phyloP scores from a whole-genome alignment of 2,888 invertebrate species.

The Andrena camellia region DNA sequence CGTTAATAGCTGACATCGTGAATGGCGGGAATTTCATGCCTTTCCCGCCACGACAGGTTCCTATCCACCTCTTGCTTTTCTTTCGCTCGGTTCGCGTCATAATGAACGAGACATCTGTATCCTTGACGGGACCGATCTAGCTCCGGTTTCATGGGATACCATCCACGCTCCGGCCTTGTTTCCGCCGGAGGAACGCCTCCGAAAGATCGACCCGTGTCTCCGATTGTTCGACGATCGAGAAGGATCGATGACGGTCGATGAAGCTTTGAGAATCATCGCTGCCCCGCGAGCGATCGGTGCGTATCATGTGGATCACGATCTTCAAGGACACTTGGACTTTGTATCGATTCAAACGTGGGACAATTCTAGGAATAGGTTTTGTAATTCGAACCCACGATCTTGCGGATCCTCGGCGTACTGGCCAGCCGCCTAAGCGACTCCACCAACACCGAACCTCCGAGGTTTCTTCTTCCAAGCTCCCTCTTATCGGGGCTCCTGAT shows the following conservation, averaged over 20 bases:
- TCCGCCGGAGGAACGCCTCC: neutral
- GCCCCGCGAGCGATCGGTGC: too few relatives aligned
- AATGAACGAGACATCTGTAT: slow-evolving; percentile 76
- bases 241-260: neutral
- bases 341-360: neutral
- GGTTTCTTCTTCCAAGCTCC: too few relatives aligned
- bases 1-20: slow-evolving; percentile 75
- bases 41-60: slow-evolving; percentile 71
- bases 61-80: slow-evolving; percentile 71
- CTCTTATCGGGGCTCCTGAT: too few relatives aligned
- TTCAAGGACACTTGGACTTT: neutral
- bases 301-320: too few relatives aligned
- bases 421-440: too few relatives aligned
- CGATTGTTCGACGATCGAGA: neutral
- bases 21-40: slow-evolving; percentile 77
- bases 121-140: slow-evolving; percentile 58
- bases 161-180: slow-evolving; percentile 15
- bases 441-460: too few relatives aligned
- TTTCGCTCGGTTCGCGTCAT: slow-evolving; percentile 71
- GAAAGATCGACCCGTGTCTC: too few relatives aligned
- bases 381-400: too few relatives aligned
- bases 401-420: too few relatives aligned
- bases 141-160: slow-evolving; percentile 45
- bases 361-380: too few relatives aligned
- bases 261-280: neutral